Evolutionary conservation across 2,888 invertebrate species (phyloP), one percentile per base, ranked within the genome.

Genomic region (Drosophila neutralis): DNA sequence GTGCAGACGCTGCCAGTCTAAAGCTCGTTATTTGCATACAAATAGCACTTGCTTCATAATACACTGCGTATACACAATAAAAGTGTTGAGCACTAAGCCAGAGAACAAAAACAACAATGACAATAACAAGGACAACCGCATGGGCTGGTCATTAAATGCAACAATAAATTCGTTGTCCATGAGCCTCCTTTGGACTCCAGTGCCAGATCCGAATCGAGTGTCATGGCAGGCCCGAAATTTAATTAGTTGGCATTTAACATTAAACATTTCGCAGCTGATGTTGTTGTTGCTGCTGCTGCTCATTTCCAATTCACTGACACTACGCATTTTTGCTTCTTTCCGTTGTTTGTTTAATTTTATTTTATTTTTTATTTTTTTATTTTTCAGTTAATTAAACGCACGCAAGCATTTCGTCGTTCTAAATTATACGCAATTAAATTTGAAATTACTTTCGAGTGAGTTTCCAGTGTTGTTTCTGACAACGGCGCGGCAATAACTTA

Each of bases 371-470:
- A 8, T 40, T 49, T 64, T 80, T 83, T 87, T 89, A 61, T 89
- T 89, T 89, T 87, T 78, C 87, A 87, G 89, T 87, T 87, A 87
- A 87, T 87, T 87, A 87, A 87, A 88, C 90, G 73, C 83, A 89
- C 90, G 86, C 86, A 87, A 87, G 83, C 86, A 87, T 86, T 82
- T 85, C 88, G 79, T 71, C 83, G 69, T 74, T 86, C 90, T 90
- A 88, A 87, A 87, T 87, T 87, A 82, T 82, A 86, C 87, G 83
- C 87, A 87, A 87, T 87, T 90, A 87, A 87, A 88, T 88, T 90
- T 81, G 76, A 73, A 87, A 87, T 86, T 89, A 86, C 90, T 87
- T 86, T 77, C 73, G 78, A 87, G 78, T 78, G 78, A 87, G 72
- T 71, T 86, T 70, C 53, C 72, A 40, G 66, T 61, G 68, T 70